Base-by-base conservation (phyloP, 2,113 vertebrate genomes). In the Nothoprocta perdicaria region DNA sequence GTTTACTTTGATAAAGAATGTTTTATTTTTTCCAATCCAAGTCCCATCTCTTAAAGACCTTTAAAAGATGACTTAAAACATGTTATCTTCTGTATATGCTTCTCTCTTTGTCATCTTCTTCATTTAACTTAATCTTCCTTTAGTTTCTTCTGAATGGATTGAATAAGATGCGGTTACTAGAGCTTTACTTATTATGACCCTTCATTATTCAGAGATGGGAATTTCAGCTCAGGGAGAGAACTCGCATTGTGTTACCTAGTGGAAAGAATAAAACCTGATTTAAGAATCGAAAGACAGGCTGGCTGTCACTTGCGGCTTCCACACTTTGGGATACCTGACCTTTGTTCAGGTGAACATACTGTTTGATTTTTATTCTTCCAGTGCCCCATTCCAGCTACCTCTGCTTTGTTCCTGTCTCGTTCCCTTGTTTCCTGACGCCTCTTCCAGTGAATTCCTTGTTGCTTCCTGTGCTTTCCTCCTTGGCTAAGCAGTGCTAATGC, bases 381-480 rank as follows among this genome's bases (percentile, higher is more conserved):
- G 15, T 82, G 40, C 53, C 73, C 71, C 78, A 27, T 92, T 40
- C 52, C 57, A 91, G 24, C 68, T 71, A 48, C 68, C 91, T 88
- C 67, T 80, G 69, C 88, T 76, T 62, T 84, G 53, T 90, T 88
- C 43, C 69, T 46, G 55, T 77, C 57, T 86, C 75, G 75, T 76
- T 90, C 74, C 87, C 65, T 75, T 78, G n/a, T 75, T 95, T 88
- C 77, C 83, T 81, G 82, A 61, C 72, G 21, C 74, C 66, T 35
- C 43, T 91, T 86, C 73, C 67, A 82, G 46, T 76, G 84, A 91
- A 78, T 73, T 93, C 72, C 80, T 63, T 0, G 0, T 88, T 81
- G 77, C 83, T 94, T 94, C 88, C 88, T 84, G 87, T 94, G 92
- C 83, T 91, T 35, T 86, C 41, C 80, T 92, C 12, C 46, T 84